Percentiles rank a stretch among this genome's conserved stretches.
phyloP scores from a whole-genome alignment of 2,797 vertebrate species.

The Macropodus opercularis region DNA sequence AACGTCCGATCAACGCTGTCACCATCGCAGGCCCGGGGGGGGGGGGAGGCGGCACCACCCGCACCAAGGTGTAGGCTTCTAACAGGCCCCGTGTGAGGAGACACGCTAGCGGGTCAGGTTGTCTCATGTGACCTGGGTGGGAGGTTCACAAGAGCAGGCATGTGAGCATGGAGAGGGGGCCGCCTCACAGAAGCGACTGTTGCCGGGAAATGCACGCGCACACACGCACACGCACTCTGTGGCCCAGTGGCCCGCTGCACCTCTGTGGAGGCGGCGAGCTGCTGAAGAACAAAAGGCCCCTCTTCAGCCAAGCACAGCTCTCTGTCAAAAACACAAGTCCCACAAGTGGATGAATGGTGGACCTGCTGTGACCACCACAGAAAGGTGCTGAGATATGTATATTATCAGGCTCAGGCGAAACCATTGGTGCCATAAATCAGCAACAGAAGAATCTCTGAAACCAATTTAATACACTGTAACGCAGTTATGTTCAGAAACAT shows the following conservation, averaged over 20 bases:
- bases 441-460: not conserved
- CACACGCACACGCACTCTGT: conserved; percentile 26
- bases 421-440: conserved; percentile 2
- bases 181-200: conserved; percentile 64
- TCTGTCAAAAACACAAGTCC: conserved; percentile 64
- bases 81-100: conserved; percentile 31
- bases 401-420: not conserved
- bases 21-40: not conserved
- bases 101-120: conserved; percentile 41
- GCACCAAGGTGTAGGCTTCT: conserved; percentile 58
- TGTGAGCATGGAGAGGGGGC: conserved; percentile 66
- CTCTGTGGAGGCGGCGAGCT: conserved; percentile 64
- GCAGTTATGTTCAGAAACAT: conserved; percentile 13
- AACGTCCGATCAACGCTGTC: conserved; percentile 26
- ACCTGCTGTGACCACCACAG: conserved; percentile 21
- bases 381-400: not conserved
- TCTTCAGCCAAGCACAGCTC: conserved; percentile 58
- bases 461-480: not conserved
- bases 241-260: conserved; percentile 54
- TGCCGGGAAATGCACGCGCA: conserved; percentile 46
- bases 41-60: conserved; percentile 20
- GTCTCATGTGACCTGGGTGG: conserved; percentile 70
- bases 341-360: conserved; percentile 56
- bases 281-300: conserved; percentile 70
- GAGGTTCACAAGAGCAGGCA: conserved; percentile 74